Conservation (phyloP, 2,888 invertebrate species). For the Phymatocera aterrima region DNA sequence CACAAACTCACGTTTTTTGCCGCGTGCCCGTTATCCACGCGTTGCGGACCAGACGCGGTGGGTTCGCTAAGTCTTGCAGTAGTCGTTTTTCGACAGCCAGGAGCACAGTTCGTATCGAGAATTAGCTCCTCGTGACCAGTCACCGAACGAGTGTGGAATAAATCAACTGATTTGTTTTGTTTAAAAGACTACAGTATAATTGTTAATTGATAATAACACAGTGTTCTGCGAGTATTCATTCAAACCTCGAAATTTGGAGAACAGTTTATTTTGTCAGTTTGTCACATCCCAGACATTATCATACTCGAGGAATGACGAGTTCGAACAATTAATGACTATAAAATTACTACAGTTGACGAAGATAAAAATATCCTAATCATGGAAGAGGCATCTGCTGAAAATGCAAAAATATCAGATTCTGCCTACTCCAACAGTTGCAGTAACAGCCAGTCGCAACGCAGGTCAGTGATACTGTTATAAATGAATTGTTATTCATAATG, state of each 20-base stretch:
- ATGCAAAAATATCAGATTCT: conserved; percentile 86
- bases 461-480: conserved; percentile 75
- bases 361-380: conserved; percentile 58
- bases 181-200: conserved; percentile 18
- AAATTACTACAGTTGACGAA: background rate
- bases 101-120: conserved; percentile 1
- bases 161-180: background rate
- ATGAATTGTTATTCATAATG: background rate
- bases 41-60: conserved; percentile 21
- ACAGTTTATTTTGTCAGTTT: background rate
- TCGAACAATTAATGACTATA: conserved; percentile 7
- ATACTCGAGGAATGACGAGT: background rate
- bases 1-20: conserved; percentile 24
- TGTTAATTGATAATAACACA: background rate
- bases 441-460: conserved; percentile 88
- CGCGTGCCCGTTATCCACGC: conserved; percentile 28
- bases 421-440: conserved; percentile 89
- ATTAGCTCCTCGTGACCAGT: background rate
- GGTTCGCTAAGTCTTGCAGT: background rate
- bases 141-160: background rate
- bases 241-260: background rate
- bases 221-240: conserved; percentile 2
- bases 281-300: background rate
- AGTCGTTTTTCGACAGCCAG: conserved; percentile 2
- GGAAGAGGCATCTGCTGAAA: conserved; percentile 78